Evolutionary conservation across 37 sponge, comb jelly and placozoan species (phyloP).

Genomic region (Dysidea cf. avara): DNA sequence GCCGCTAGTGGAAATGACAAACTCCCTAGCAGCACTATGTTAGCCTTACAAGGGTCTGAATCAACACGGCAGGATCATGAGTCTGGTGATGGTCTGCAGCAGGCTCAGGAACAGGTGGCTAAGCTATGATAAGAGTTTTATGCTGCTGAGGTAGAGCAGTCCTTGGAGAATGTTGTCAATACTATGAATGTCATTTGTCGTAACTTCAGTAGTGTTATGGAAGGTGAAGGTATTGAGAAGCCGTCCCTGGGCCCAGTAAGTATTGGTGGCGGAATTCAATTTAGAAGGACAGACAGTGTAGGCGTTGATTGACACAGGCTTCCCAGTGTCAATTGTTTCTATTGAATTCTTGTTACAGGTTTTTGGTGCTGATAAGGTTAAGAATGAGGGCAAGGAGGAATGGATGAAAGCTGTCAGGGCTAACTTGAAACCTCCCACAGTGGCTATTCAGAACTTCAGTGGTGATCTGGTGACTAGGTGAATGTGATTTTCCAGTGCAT

Average conservation of each 20-base stretch:
- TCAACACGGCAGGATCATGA: no score
- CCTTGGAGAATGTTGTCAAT: no score
- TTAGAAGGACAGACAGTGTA: slow-evolving; percentile 8
- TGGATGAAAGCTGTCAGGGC: neutral
- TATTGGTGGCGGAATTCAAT: neutral
- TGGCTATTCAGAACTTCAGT: slow-evolving; percentile 12
- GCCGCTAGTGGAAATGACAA: no score
- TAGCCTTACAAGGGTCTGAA: no score
- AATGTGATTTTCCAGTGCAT: slow-evolving; percentile 12
- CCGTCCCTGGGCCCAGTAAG: slow-evolving; percentile 9
- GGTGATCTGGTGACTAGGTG: slow-evolving; percentile 12
- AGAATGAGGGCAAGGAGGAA: neutral
- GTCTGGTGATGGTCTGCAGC: no score
- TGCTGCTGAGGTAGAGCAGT: no score
- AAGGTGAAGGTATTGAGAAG: no score
- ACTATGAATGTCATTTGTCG: no score
- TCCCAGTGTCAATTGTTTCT: slow-evolving; percentile 31
- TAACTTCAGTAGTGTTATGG: no score
- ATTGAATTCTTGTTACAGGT: slow-evolving; percentile 12
- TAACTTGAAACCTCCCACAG: neutral
- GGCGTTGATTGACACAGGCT: slow-evolving; percentile 29
- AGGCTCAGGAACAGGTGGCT: no score
- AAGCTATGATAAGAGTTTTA: no score
- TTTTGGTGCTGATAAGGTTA: neutral
- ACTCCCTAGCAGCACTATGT: no score